Percentiles rank a stretch among this genome's conserved stretches.
phyloP scores from a whole-genome alignment of 2,888 invertebrate genomes.

The Calameuta filiformis region DNA sequence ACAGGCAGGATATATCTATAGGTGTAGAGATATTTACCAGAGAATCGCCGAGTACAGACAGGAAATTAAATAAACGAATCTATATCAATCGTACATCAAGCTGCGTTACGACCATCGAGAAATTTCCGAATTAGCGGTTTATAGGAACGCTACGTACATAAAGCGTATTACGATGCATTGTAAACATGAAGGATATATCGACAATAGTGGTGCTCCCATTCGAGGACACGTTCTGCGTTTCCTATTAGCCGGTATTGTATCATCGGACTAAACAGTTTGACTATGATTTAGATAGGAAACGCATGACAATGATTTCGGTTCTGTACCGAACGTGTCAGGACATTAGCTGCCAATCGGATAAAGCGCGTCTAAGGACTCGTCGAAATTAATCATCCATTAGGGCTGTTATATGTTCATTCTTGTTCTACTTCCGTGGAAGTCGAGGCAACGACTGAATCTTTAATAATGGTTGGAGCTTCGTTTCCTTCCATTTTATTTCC shows the following conservation, averaged over 20 bases:
- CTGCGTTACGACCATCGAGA: neutral
- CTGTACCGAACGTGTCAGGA: neutral
- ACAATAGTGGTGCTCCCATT: neutral
- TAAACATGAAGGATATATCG: neutral
- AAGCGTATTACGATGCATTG: slow-evolving; percentile 14
- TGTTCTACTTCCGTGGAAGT: neutral
- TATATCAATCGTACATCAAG: slow-evolving; percentile 11
- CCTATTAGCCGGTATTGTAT: neutral
- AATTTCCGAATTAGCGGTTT: neutral
- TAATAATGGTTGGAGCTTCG: neutral
- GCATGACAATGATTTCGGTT: neutral
- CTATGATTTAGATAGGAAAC: neutral
- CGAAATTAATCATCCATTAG: neutral
- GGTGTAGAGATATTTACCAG: slow-evolving; percentile 19
- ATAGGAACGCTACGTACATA: neutral
- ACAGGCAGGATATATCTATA: slow-evolving; percentile 12
- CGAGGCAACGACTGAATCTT: neutral
- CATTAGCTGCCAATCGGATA: neutral
- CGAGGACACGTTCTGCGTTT: neutral
- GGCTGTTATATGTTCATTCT: neutral
- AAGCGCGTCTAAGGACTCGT: neutral
- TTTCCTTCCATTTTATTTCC: no score
- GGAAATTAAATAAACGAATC: slow-evolving; percentile 31
- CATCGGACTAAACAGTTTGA: neutral
- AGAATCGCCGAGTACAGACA: slow-evolving; percentile 14